These are phyloP conservation scores for Bolborhynchus lineola DNA, from an alignment of 2,113 vertebrate species.

Conservation along the genomic window DNA sequence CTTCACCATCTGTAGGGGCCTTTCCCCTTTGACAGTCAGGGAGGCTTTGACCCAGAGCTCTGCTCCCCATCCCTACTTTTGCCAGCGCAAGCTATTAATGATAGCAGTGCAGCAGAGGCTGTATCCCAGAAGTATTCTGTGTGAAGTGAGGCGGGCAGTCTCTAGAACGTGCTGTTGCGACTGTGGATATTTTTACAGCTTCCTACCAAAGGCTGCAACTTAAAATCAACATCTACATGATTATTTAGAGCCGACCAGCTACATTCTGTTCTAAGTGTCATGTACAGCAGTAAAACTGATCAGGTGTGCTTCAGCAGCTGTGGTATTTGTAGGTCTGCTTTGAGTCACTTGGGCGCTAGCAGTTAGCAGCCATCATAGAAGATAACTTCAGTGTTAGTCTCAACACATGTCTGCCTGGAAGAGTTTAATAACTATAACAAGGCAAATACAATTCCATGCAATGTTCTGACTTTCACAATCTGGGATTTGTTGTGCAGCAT, in stretches of 20 bases:
- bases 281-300: not conserved
- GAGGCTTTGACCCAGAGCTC: not conserved
- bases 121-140: not conserved
- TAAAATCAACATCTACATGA: not conserved
- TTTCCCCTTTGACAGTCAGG: not conserved
- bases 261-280: not conserved
- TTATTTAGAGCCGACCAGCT: not conserved
- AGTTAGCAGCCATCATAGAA: not conserved
- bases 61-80: not conserved
- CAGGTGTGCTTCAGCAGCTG: not conserved
- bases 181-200: not conserved
- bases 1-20: not conserved
- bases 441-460: not conserved
- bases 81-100: not conserved
- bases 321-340: not conserved
- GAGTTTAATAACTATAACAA: not conserved
- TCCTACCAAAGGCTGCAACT: not conserved
- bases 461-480: not conserved
- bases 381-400: not conserved
- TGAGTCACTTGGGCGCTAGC: not conserved
- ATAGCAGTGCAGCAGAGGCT: no score
- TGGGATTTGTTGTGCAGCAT: not conserved
- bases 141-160: not conserved
- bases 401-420: not conserved
- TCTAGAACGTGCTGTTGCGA: not conserved